Base-by-base conservation (phyloP, 2,888 invertebrate genomes). In the Watsonalla cultraria region DNA sequence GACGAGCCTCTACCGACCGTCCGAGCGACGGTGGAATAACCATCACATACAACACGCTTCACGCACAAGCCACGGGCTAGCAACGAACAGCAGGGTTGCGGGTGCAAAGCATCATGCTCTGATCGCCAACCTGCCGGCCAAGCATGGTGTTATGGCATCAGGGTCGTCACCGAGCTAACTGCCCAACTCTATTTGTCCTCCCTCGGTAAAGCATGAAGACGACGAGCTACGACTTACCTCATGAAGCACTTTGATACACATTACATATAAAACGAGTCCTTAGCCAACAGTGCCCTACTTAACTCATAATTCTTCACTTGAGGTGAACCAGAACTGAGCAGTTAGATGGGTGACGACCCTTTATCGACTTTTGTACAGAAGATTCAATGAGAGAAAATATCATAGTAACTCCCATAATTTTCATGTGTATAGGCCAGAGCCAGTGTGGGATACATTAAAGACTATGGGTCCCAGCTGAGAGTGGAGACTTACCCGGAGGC, bases 401-500 rank as follows among this genome's bases (percentile, higher is more conserved):
- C 37, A 7, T 42, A 11, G 0, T 11, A 11, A 8, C 42, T 42
- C 8, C 11, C 11, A 0, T 1, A 4, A 11, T 11, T 0, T 11
- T 8, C 11, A 11, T 11, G 5, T 42, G 11, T 42, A 1, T 11
- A 11, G 42, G 5, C 42, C 42, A 11, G 42, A 2, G 11, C 42
- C 42, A 42, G 2, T 42, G 42, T 42, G 11, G 11, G 11, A 42
- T 42, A 37, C 37, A 7, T 8, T 7, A 7, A 37, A 7, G 8
- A 37, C 37, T 37, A 37, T 37, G 37, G 7, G 37, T 37, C 7
- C 7, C 37, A 33, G 47, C 11, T 33, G 15, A 50, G 35, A 52
- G 46, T 34, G 6, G 46, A 35, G 34, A 67, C 76, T 79, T 77
- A 90, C 91, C 90, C 73, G 87, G 89, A 79, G 88, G 88, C 80